Evolutionary conservation across 2,113 vertebrate species (phyloP).

Genomic region (Stegostoma tigrinum): DNA sequence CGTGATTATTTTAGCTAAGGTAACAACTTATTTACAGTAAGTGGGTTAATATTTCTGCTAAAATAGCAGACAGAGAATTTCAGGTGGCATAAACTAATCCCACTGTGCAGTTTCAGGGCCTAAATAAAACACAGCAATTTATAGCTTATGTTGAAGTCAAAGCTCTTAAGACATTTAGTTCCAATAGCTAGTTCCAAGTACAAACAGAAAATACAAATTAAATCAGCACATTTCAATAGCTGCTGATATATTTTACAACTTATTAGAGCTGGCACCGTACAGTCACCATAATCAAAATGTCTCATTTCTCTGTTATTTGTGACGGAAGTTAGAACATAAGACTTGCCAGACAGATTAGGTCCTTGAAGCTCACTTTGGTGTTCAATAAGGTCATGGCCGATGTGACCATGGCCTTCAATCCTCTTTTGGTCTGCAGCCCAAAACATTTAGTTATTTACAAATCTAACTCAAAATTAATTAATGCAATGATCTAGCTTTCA

Average conservation of each 20-base stretch:
- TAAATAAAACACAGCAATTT: not conserved
- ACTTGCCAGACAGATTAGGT: no score
- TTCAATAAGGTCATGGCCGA: no score
- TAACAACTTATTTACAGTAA: not conserved
- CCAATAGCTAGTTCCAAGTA: not conserved
- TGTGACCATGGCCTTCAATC: no score
- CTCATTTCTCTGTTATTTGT: not conserved
- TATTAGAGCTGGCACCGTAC: not conserved
- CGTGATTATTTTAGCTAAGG: not conserved
- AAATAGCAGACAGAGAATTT: constrained; percentile 1
- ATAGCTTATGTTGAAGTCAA: not conserved
- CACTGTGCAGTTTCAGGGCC: not conserved
- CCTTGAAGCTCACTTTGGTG: no score
- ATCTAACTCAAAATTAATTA: no score
- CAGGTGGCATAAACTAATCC: not conserved
- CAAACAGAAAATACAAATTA: not conserved
- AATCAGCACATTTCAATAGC: not conserved
- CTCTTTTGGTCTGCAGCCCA: no score
- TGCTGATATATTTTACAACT: not conserved
- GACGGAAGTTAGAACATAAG: not conserved
- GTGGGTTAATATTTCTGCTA: constrained; percentile 4
- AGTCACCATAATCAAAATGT: not conserved
- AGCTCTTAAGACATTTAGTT: not conserved
- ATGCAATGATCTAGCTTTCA: no score
- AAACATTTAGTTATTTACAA: no score